Base-by-base conservation (phyloP, 2,797 vertebrate species). In the Ptychobarbus kaznakovi region DNA sequence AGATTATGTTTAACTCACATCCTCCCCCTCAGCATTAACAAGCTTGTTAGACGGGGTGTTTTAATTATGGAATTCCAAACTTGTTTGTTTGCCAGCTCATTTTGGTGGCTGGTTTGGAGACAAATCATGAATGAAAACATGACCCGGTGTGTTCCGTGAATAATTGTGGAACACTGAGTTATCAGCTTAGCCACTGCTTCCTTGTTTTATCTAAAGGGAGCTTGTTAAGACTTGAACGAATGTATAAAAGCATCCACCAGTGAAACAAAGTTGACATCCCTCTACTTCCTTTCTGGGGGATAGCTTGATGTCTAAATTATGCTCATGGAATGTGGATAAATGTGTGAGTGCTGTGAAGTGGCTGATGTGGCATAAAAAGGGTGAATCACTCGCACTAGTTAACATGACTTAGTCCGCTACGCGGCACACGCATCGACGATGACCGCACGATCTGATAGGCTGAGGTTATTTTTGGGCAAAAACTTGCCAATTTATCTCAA, bases 401-500 rank as follows among this genome's bases (percentile, higher is more conserved):
- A 75, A 16, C 28, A 46, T 61, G n/a, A 28, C n/a, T 32, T 38
- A 13, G 66, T 42, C 61, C 35, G 15, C 22, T 61, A 79, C 42
- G 79, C n/a, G 13, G 40, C 32, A 22, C 77, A 51, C 44, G 15
- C 56, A 32, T 16, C 22, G 42, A 84, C 56, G 87, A 91, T 90
- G 87, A 88, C 91, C 86, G 89, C 82, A 92, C 88, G 86, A 87
- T 90, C 77, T 89, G 90, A 87, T 91, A 88, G 82, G 88, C 32
- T 32, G 32, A 89, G 88, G 90, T 92, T 93, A 92, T 93, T 93
- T 93, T 92, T 91, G 86, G 89, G 91, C 90, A 80, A 91, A 86
- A 94, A 92, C 91, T 88, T 88, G 90, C 90, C 90, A 89, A 94
- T 95, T 94, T 94, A 93, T 94, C 93, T 94, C 92, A 94, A 93